Conservation (phyloP, 2,888 invertebrate species). For the Leptura quadrifasciata region DNA sequence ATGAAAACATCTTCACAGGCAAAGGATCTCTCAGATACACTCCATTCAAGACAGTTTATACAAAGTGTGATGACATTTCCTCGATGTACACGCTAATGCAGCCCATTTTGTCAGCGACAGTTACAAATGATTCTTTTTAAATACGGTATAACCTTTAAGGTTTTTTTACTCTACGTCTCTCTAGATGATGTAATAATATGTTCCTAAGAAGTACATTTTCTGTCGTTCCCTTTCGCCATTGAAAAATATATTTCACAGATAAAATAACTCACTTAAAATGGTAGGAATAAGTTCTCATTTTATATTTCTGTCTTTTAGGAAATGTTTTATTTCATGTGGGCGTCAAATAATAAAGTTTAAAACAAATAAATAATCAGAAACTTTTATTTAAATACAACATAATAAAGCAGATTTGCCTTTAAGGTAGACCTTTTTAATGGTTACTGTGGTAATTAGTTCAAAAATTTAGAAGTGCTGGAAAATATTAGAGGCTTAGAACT, state of each 20-base stretch:
- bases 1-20: slow-evolving; percentile 56
- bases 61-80: slow-evolving; percentile 62
- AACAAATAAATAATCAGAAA: too few species aligned
- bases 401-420: too few species aligned
- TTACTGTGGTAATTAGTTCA: too few species aligned
- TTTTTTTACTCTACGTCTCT: slow-evolving; percentile 47
- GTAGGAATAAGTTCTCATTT: neutral
- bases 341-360: too few species aligned
- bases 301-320: neutral
- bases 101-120: slow-evolving; percentile 63
- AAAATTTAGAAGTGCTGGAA: too few species aligned
- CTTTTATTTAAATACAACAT: too few species aligned
- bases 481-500: too few species aligned
- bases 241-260: slow-evolving; percentile 20
- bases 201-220: slow-evolving; percentile 41
- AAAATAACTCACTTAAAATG: slow-evolving; percentile 9
- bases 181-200: slow-evolving; percentile 51
- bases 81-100: slow-evolving; percentile 64
- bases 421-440: too few species aligned
- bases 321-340: neutral
- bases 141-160: slow-evolving; percentile 55
- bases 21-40: slow-evolving; percentile 53
- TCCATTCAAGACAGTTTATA: slow-evolving; percentile 59
- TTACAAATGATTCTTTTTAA: slow-evolving; percentile 66
- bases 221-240: slow-evolving; percentile 9